Base-by-base conservation (phyloP, 2,888 invertebrate species). In the Halictus quadricinctus region DNA sequence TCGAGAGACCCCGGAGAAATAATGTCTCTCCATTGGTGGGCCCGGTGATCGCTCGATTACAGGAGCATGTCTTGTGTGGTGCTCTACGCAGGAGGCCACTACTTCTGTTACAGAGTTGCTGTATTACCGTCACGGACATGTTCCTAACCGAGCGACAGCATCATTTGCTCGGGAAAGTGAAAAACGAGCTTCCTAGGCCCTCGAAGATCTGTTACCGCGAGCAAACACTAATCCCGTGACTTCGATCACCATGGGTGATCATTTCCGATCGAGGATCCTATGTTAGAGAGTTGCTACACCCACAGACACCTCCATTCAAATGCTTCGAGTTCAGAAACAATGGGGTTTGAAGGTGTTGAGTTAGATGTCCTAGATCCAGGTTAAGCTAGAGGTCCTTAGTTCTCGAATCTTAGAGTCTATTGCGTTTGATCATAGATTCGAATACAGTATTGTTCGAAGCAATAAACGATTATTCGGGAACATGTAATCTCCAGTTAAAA, bases 11-110 rank as follows among this genome's bases (percentile, higher is more conserved):
- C 79, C 75, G 89, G 89, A 90, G 91, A 91, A 92, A 92, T 91
- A 92, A 92, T 92, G 92, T 91, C 91, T 92, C 92, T 92, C 89
- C 91, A 91, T 89, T 88, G 92, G 92, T 92, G 91, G 92, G 90
- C 92, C 70, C 80, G 84, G 88, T 88, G 90, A 92, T 91, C 90
- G 90, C 87, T 90, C 89, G 91, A 91, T 91, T 90, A 86, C 90
- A 73, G 76, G 82, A 80, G 80, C 81, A 72, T 46, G 50, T 84
- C 77, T 4, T 36, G 80, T 81, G 76, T 58, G 72, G 76, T 58
- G 72, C 80, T 83, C 85, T 72, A 78, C 80, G 82, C 79, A 83
- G 70, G 64, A 64, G 79, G n/a, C 25, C 60, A 50, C 43, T 50
- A 88, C 86, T 90, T 90, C 87, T 89, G 90, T 88, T 83, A 80